A percentile compares a stretch with the other conserved stretches of the same genome.
Evolutionary conservation across 2,797 vertebrate genomes (phyloP).

Genomic region (Chanos chanos): DNA sequence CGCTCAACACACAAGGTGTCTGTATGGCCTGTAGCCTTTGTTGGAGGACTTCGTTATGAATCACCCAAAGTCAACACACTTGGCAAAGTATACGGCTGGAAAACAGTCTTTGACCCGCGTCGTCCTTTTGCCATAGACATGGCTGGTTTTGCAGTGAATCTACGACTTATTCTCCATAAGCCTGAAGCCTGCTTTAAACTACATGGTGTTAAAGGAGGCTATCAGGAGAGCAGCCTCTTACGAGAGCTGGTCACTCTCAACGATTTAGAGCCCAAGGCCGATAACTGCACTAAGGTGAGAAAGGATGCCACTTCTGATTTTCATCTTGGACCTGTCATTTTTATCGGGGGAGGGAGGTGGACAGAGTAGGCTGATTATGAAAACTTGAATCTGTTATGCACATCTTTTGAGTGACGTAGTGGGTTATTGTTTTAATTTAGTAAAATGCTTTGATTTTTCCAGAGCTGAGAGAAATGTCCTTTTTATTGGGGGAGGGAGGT

Average conservation of each 20-base stretch:
- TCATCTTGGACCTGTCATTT: too few species aligned
- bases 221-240: constrained; percentile 86
- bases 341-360: too few species aligned
- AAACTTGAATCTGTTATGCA: too few species aligned
- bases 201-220: constrained; percentile 82
- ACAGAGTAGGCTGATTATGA: too few species aligned
- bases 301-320: too few species aligned
- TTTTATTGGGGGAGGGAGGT: too few species aligned
- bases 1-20: constrained; percentile 82
- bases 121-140: constrained; percentile 89
- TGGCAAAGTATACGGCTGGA: constrained; percentile 87
- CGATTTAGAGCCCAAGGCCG: constrained; percentile 86
- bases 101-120: constrained; percentile 82
- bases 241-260: constrained; percentile 81
- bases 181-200: constrained; percentile 85
- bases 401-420: too few species aligned
- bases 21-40: constrained; percentile 88
- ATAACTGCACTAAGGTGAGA: constrained; percentile 87
- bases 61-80: constrained; percentile 79
- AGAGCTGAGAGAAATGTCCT: too few species aligned
- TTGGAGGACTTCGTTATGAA: constrained; percentile 83
- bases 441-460: too few species aligned
- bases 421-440: too few species aligned
- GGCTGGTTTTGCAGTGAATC: constrained; percentile 86
- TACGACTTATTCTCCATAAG: constrained; percentile 79